A percentile compares a stretch with the other conserved stretches of the same genome.
phyloP scores from a whole-genome alignment of 1,140 invertebrate genomes.

The Amphibalanus amphitrite region DNA sequence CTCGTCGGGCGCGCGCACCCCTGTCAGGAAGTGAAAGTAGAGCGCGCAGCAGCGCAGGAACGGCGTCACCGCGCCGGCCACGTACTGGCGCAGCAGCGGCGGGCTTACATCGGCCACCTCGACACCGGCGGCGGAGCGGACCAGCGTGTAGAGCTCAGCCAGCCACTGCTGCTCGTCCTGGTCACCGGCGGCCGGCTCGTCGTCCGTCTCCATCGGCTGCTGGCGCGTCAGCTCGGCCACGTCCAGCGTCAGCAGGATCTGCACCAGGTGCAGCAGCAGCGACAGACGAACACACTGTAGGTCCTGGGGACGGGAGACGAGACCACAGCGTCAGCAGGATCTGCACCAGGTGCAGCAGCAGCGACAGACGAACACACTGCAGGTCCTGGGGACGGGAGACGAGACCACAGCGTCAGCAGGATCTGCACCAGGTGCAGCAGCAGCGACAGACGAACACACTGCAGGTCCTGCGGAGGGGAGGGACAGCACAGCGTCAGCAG shows the following conservation, averaged over 20 bases:
- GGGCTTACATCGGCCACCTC: slow-evolving; percentile 4
- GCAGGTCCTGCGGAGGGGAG: no score
- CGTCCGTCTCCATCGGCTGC: slow-evolving; percentile 34
- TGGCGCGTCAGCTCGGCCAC: background rate
- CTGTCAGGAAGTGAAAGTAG: slow-evolving; percentile 77
- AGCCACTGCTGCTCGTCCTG: background rate
- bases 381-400: slow-evolving; percentile 40
- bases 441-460: no score
- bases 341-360: slow-evolving; percentile 55
- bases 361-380: slow-evolving; percentile 48
- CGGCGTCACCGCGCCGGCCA: slow-evolving; percentile 29
- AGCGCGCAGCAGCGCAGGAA: slow-evolving; percentile 74
- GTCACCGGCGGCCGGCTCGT: slow-evolving; percentile 22
- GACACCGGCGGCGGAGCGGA: slow-evolving; percentile 5
- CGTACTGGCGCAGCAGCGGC: slow-evolving; percentile 5
- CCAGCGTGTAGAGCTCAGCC: background rate
- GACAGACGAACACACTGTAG: slow-evolving; percentile 49
- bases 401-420: no score
- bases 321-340: slow-evolving; percentile 39
- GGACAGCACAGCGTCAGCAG: no score
- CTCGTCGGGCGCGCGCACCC: slow-evolving; percentile 50
- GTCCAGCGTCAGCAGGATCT: slow-evolving; percentile 44
- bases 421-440: no score
- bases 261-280: slow-evolving; percentile 52
- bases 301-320: slow-evolving; percentile 30